Evolutionary conservation across 2,888 invertebrate genomes (phyloP).

Genomic region (Theretra japonica): DNA sequence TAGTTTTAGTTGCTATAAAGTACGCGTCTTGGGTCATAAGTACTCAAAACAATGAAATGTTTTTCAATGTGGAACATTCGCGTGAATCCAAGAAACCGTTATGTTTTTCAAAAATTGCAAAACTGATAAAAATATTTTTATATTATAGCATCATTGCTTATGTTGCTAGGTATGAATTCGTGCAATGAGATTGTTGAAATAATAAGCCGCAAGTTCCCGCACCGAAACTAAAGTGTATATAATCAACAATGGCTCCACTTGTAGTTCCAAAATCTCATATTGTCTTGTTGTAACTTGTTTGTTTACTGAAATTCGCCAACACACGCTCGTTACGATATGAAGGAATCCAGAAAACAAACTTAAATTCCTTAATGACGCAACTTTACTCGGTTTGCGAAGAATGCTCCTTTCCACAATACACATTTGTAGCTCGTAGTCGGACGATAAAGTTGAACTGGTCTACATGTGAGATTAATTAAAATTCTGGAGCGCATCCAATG

Average conservation of each 20-base stretch:
- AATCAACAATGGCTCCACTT: background rate
- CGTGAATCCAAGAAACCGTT: too few relatives aligned
- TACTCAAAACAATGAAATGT: too few relatives aligned
- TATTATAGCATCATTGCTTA: too few relatives aligned
- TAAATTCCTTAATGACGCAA: conserved; percentile 14
- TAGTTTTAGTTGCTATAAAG: too few relatives aligned
- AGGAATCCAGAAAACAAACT: background rate
- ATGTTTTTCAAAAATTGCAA: too few relatives aligned
- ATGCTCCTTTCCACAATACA: conserved; percentile 20
- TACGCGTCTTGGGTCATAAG: too few relatives aligned
- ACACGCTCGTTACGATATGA: background rate
- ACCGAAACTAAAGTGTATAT: background rate
- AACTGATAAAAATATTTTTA: too few relatives aligned
- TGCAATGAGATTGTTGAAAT: background rate
- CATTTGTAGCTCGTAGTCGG: conserved; percentile 3
- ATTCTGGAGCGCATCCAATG: conserved; percentile 31
- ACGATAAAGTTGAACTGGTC: conserved; percentile 16
- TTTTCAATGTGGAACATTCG: too few relatives aligned
- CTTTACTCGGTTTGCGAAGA: conserved; percentile 1
- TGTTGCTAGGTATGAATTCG: too few relatives aligned
- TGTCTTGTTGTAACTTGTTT: too few relatives aligned
- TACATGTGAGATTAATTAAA: conserved; percentile 31
- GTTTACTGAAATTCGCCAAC: background rate
- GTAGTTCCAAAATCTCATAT: too few relatives aligned
- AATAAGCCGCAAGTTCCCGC: background rate